Conservation (phyloP, 2,113 vertebrate species). For the Coracopsis vasa region DNA sequence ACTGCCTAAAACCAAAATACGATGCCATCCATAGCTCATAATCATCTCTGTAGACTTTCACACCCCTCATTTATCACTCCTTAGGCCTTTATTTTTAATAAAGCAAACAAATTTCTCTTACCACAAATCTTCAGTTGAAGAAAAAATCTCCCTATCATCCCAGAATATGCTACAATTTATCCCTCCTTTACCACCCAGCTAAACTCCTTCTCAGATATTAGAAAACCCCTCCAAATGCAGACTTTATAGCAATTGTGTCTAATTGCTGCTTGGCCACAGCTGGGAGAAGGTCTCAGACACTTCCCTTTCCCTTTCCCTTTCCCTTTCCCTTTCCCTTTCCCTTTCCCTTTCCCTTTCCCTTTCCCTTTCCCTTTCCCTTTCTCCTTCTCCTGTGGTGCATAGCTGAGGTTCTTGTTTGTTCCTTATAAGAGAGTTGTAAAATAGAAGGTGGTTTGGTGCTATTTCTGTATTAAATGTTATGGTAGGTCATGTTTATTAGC, state of each 20-base stretch:
- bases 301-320: background rate
- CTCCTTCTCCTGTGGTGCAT: background rate
- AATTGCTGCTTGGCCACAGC: background rate
- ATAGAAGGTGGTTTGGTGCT: background rate
- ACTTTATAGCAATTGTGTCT: background rate
- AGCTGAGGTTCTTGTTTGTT: background rate
- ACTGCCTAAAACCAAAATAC: background rate
- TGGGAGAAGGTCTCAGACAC: background rate
- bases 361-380: too few species aligned
- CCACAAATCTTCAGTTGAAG: accelerated
- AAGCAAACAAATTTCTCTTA: background rate
- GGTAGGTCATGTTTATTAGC: accelerated
- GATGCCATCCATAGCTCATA: background rate
- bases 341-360: accelerated
- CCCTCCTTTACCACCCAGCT: background rate
- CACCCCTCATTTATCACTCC: accelerated
- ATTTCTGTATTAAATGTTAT: accelerated
- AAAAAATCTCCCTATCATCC: background rate
- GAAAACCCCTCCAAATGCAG: accelerated
- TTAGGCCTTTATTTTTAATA: too few species aligned
- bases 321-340: too few species aligned
- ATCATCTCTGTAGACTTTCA: background rate
- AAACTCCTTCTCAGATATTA: background rate
- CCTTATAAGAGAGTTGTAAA: background rate
- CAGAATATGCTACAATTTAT: accelerated